Percentiles rank a stretch among this genome's conserved stretches.
Evolutionary conservation across 2,797 vertebrate genomes (phyloP).

Genomic region (Helicolenus hilgendorfi): DNA sequence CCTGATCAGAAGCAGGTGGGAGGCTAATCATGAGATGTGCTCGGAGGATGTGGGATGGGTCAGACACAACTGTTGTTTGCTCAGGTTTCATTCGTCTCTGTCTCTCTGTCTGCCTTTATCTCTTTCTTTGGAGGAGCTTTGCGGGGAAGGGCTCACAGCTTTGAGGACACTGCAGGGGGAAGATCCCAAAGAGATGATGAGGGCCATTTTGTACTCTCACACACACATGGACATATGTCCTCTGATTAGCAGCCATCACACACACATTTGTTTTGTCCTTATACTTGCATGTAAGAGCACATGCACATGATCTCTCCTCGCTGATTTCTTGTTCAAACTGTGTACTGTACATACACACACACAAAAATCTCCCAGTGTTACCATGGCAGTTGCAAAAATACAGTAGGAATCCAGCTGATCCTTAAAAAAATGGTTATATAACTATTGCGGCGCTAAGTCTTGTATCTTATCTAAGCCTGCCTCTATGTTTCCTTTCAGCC

Average conservation of each 20-base stretch:
- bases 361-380: constrained; percentile 70
- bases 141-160: constrained; percentile 41
- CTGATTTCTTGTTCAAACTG: constrained; percentile 51
- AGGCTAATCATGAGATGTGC: constrained; percentile 54
- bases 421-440: constrained; percentile 90
- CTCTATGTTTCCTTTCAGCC: constrained; percentile 69
- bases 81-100: constrained; percentile 65
- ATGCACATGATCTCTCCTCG: constrained; percentile 27
- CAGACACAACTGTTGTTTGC: constrained; percentile 70
- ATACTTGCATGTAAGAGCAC: constrained; percentile 8
- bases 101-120: constrained; percentile 57
- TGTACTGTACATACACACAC: constrained; percentile 30
- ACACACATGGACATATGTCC: constrained; percentile 28
- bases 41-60: constrained; percentile 53
- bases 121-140: constrained; percentile 64
- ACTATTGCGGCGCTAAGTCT: constrained; percentile 84
- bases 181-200: constrained; percentile 61
- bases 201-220: constrained; percentile 60
- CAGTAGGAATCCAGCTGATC: constrained; percentile 88
- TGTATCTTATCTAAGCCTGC: constrained; percentile 84
- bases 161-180: constrained; percentile 59
- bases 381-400: constrained; percentile 88
- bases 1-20: constrained; percentile 57
- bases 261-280: neutral
- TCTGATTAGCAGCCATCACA: constrained; percentile 33